These are phyloP conservation scores for Istiophorus platypterus DNA, from an alignment of 2,113 vertebrate species.

Conservation along the genomic window DNA sequence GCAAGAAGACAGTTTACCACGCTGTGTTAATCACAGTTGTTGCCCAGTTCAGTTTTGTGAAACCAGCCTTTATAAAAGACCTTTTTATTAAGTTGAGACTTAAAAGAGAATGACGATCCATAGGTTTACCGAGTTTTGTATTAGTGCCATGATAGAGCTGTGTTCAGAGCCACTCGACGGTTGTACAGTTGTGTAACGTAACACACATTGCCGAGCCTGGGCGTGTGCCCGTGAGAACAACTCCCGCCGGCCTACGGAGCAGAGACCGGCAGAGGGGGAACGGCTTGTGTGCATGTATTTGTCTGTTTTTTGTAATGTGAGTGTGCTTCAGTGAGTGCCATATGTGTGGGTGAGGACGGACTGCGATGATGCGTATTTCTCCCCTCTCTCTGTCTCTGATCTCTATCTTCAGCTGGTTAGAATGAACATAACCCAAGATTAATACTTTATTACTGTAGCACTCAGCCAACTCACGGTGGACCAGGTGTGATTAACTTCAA, in stretches of 20 bases:
- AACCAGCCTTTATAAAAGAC: constrained; percentile 63
- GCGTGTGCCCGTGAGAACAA: constrained; percentile 18
- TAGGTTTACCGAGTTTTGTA: constrained; percentile 63
- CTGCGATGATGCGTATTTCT: constrained; percentile 5
- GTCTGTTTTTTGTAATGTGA: constrained; percentile 27
- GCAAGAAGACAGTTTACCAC: neutral
- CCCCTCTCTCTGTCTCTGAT: neutral
- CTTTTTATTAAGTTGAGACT: constrained; percentile 39
- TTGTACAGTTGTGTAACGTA: constrained; percentile 67
- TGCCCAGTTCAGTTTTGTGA: constrained; percentile 33
- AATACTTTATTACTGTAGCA: constrained; percentile 14
- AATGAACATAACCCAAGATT: constrained; percentile 19
- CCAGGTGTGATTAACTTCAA: constrained; percentile 19
- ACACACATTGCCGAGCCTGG: constrained; percentile 27
- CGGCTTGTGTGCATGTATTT: constrained; percentile 31
- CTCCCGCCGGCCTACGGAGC: constrained; percentile 25
- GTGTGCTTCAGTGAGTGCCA: constrained; percentile 71
- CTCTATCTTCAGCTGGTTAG: neutral
- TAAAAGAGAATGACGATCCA: constrained; percentile 50
- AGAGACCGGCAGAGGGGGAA: neutral
- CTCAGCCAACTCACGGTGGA: neutral
- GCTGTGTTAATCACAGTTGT: neutral
- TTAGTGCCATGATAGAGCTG: constrained; percentile 70
- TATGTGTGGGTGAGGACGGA: constrained; percentile 50
- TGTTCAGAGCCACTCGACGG: constrained; percentile 41